Evolutionary conservation across 2,797 vertebrate genomes (phyloP).

Genomic region (Alauda arvensis): DNA sequence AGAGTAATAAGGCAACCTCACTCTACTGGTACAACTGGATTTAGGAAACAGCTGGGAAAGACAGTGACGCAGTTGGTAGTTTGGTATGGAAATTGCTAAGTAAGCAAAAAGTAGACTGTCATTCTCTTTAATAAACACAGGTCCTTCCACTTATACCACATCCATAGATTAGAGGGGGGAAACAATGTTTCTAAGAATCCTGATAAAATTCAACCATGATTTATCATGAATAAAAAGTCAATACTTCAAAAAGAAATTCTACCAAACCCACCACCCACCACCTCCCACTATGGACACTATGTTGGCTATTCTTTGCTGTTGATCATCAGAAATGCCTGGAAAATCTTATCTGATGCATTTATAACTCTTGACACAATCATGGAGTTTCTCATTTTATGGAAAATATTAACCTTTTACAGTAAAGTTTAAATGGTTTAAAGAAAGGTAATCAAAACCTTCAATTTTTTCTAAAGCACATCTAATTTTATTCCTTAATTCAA

Average conservation of each 20-base stretch:
- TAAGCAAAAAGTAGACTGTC: background rate
- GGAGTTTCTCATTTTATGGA: background rate
- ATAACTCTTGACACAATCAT: background rate
- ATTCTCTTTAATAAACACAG: background rate
- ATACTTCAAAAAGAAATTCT: background rate
- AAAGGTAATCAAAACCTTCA: background rate
- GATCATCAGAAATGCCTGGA: background rate
- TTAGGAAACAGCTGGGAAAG: background rate
- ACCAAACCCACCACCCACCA: background rate
- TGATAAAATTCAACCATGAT: background rate
- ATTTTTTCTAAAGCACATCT: background rate
- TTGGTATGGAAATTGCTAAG: slow-evolving; percentile 12
- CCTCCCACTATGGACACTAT: background rate
- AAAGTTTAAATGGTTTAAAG: background rate
- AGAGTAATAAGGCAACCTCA: background rate
- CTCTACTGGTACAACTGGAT: slow-evolving; percentile 11
- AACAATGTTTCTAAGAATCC: background rate
- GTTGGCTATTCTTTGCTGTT: background rate
- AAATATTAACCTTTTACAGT: background rate
- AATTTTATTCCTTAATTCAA: background rate
- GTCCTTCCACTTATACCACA: background rate
- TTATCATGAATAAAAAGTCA: background rate
- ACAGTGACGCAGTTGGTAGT: background rate
- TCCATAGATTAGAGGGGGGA: background rate
- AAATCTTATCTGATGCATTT: background rate